phyloP scores from a whole-genome alignment of 2,888 invertebrate genomes.

The Drosophila leonis region DNA sequence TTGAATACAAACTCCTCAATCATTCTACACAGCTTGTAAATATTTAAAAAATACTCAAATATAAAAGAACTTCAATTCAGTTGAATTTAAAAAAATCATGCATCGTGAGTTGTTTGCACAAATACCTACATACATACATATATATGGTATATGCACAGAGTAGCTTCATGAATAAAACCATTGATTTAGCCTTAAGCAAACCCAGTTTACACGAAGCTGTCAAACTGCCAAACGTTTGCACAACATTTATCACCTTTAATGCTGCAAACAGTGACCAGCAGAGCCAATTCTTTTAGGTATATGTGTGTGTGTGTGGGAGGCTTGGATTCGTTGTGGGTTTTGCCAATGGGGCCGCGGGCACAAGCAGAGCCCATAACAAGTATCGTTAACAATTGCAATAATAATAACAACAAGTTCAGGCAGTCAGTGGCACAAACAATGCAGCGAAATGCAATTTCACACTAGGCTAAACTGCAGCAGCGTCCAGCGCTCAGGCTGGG shows the following conservation, averaged over 20 bases:
- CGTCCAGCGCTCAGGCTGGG: not conserved
- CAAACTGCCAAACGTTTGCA: slow-evolving; percentile 54
- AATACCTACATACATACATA: too few relatives aligned
- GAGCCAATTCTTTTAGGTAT: not conserved
- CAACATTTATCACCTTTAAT: slow-evolving; percentile 72
- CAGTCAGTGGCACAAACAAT: slow-evolving; percentile 32
- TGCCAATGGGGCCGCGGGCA: slow-evolving; percentile 6
- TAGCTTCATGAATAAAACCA: slow-evolving; percentile 13
- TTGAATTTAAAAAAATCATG: not conserved
- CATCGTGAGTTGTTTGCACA: slow-evolving; percentile 9
- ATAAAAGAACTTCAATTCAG: not conserved
- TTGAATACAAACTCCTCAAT: not conserved
- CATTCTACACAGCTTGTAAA: not conserved
- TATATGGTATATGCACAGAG: not conserved
- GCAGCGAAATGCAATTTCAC: slow-evolving; percentile 75
- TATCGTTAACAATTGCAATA: slow-evolving; percentile 31
- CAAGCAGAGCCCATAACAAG: slow-evolving; percentile 23
- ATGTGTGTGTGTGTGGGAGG: not conserved
- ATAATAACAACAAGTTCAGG: slow-evolving; percentile 16
- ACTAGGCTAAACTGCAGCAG: slow-evolving; percentile 61
- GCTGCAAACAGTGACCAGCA: slow-evolving; percentile 18
- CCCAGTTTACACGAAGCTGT: slow-evolving; percentile 22
- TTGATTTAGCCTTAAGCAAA: slow-evolving; percentile 20
- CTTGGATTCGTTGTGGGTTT: slow-evolving; percentile 5
- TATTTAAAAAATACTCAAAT: not conserved